Evolutionary conservation across 2,797 vertebrate genomes (phyloP).

Genomic region (Bucorvus abyssinicus): DNA sequence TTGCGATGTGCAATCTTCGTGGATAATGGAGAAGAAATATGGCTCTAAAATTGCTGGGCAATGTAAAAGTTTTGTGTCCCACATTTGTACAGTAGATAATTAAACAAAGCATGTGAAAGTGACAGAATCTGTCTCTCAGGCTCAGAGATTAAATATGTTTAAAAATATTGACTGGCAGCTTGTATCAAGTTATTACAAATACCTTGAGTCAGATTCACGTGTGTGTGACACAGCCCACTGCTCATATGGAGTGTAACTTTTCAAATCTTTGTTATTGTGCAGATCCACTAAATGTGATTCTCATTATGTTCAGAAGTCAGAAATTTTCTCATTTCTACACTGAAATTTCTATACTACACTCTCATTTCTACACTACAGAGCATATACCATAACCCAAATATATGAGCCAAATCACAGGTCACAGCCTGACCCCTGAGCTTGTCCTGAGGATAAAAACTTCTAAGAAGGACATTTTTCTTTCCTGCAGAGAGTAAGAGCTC

Average conservation of each 20-base stretch:
- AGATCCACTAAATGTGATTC: not conserved
- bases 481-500: not conserved
- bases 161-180: not conserved
- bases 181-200: slow-evolving; percentile 10
- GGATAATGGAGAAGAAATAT: not conserved
- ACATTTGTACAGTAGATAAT: not conserved
- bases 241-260: not conserved
- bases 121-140: not conserved
- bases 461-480: not conserved
- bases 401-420: not conserved
- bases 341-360: too few species aligned
- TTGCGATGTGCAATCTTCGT: not conserved
- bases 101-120: not conserved
- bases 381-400: not conserved
- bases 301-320: not conserved
- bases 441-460: not conserved
- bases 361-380: not conserved
- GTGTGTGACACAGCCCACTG: not conserved
- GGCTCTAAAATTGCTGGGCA: not conserved
- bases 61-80: not conserved
- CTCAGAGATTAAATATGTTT: slow-evolving; percentile 22
- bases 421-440: not conserved
- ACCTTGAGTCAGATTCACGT: not conserved
- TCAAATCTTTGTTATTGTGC: not conserved
- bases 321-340: not conserved